These are phyloP conservation scores for Xylota segnis DNA, from an alignment of 2,888 invertebrate species.

Conservation along the genomic window DNA sequence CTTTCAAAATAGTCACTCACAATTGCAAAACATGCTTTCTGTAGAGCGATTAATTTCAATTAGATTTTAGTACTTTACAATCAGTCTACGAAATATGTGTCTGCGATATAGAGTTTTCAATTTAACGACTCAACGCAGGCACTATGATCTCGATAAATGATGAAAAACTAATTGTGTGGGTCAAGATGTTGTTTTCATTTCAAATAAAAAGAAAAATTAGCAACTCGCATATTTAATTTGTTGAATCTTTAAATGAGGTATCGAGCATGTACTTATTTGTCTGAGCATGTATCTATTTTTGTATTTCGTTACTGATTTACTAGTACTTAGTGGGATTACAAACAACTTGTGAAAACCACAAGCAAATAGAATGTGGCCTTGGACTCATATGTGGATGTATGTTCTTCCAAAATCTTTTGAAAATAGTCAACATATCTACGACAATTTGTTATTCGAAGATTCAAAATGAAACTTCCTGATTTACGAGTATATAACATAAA, in stretches of 20 bases:
- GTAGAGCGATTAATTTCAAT: constrained; percentile 31
- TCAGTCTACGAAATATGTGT: constrained; percentile 7
- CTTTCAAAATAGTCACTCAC: constrained; percentile 3
- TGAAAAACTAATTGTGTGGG: constrained; percentile 1
- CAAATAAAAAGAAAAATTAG: no score
- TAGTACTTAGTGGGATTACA: no score
- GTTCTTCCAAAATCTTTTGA: no score
- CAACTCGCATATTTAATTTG: background rate
- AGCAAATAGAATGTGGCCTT: no score
- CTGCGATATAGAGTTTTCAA: background rate
- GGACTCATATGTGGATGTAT: no score
- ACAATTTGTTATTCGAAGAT: no score
- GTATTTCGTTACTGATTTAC: no score
- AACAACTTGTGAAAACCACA: no score
- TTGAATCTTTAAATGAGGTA: background rate
- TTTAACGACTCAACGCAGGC: background rate
- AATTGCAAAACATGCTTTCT: background rate
- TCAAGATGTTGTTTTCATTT: background rate
- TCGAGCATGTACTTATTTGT: background rate
- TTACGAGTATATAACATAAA: background rate
- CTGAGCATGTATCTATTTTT: no score
- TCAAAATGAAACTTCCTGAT: background rate
- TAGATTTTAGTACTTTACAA: constrained; percentile 45
- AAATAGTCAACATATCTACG: no score
- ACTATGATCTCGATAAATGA: background rate